Conservation (phyloP, 2,888 invertebrate genomes). For the Cyrtodaria siliqua region DNA sequence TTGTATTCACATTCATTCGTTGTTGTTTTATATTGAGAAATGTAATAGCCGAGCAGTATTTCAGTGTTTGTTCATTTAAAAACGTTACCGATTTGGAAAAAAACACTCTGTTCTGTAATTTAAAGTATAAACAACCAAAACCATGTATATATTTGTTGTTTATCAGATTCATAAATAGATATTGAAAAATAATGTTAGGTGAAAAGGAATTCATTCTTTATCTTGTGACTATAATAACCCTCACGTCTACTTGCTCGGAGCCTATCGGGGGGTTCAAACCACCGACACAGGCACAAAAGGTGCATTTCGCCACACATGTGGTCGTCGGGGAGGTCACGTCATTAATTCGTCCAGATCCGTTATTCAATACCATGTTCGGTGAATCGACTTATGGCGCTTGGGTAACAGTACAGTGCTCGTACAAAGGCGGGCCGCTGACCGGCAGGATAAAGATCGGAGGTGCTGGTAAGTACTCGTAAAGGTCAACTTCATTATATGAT, state of each 20-base stretch:
- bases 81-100: too few relatives aligned
- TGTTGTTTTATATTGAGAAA: too few relatives aligned
- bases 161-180: too few relatives aligned
- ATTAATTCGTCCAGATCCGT: slow-evolving; percentile 24
- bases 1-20: too few relatives aligned
- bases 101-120: too few relatives aligned
- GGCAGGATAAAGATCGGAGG: slow-evolving; percentile 41
- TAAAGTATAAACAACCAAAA: too few relatives aligned
- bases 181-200: too few relatives aligned
- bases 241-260: slow-evolving; percentile 25
- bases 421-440: slow-evolving; percentile 43
- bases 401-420: slow-evolving; percentile 44
- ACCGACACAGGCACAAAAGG: slow-evolving; percentile 35
- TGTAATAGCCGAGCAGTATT: too few relatives aligned
- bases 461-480: slow-evolving; percentile 50
- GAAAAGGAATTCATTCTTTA: not conserved
- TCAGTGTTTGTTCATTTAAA: too few relatives aligned
- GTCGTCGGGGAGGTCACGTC: slow-evolving; percentile 36
- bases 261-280: slow-evolving; percentile 40
- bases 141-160: too few relatives aligned
- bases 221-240: slow-evolving; percentile 9
- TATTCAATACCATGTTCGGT: slow-evolving; percentile 7
- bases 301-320: slow-evolving; percentile 26
- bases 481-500: too few relatives aligned
- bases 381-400: slow-evolving; percentile 40